These are phyloP conservation scores for Phthorimaea operculella DNA, from an alignment of 1,140 invertebrate genomes.

Conservation along the genomic window DNA sequence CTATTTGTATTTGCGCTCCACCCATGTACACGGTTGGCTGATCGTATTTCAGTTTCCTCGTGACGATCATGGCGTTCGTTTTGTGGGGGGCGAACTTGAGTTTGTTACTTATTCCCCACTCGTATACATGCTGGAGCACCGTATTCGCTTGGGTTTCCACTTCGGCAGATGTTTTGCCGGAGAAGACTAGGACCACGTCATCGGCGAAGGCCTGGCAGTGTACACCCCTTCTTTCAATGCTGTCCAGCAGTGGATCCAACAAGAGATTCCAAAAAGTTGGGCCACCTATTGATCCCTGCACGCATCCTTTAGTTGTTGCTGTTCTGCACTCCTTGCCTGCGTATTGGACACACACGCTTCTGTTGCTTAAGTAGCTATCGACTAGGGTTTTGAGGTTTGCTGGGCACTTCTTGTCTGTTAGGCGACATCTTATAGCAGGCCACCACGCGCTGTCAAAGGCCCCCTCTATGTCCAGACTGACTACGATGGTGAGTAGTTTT, in stretches of 20 bases:
- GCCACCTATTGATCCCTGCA: not conserved
- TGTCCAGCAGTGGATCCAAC: not conserved
- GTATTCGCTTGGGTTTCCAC: not conserved
- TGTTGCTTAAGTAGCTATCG: not conserved
- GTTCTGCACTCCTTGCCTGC: not conserved
- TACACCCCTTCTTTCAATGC: not conserved
- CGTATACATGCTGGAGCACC: not conserved
- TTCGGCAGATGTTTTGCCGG: not conserved
- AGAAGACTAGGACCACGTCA: not conserved
- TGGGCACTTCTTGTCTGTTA: not conserved
- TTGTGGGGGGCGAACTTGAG: not conserved
- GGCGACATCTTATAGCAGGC: not conserved
- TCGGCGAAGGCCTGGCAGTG: not conserved
- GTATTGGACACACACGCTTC: not conserved
- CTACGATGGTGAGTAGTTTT: not conserved
- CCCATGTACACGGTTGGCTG: not conserved
- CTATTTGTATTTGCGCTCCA: not conserved
- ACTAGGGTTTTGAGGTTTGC: not conserved
- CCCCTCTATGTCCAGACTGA: not conserved
- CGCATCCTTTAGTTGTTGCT: conserved; percentile 1
- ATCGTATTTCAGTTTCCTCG: not conserved
- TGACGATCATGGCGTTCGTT: not conserved
- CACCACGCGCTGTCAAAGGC: not conserved
- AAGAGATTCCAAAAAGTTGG: not conserved
- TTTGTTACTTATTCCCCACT: not conserved